phyloP scores from a whole-genome alignment of 2,888 invertebrate genomes.

The Troides aeacus region DNA sequence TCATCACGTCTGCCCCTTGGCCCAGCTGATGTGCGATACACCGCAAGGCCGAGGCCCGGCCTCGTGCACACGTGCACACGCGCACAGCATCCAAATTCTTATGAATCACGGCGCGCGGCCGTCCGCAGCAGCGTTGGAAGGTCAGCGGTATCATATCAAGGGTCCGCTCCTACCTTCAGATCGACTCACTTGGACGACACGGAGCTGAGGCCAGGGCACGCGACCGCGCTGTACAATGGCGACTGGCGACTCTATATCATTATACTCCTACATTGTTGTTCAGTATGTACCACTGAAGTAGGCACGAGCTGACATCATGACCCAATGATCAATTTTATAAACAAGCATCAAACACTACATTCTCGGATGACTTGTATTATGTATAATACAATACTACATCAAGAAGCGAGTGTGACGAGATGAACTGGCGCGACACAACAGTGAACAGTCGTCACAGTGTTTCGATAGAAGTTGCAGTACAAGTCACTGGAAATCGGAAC shows the following conservation, averaged over 20 bases:
- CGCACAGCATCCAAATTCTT: conserved; percentile 64
- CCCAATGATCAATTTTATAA: too few relatives aligned
- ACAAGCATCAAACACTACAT: too few relatives aligned
- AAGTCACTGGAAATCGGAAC: too few relatives aligned
- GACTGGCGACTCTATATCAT: background rate
- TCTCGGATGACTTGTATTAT: too few relatives aligned
- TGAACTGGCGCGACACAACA: too few relatives aligned
- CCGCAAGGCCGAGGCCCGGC: conserved; percentile 62
- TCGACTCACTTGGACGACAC: background rate
- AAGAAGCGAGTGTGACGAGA: too few relatives aligned
- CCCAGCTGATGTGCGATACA: conserved; percentile 43
- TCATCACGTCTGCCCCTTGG: conserved; percentile 43
- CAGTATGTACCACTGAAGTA: too few relatives aligned
- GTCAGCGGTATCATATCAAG: conserved; percentile 40
- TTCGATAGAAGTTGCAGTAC: too few relatives aligned
- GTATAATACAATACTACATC: too few relatives aligned
- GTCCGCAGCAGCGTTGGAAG: conserved; percentile 36
- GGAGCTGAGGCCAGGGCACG: background rate
- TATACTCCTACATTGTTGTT: too few relatives aligned
- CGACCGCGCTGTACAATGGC: background rate
- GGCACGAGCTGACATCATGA: too few relatives aligned
- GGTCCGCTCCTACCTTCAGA: conserved; percentile 2
- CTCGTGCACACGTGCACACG: conserved; percentile 54
- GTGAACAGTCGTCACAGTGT: too few relatives aligned
- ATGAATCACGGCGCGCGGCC: conserved; percentile 54